Evolutionary conservation across 2,888 invertebrate genomes (phyloP).

Genomic region (Pegoplata infirma): DNA sequence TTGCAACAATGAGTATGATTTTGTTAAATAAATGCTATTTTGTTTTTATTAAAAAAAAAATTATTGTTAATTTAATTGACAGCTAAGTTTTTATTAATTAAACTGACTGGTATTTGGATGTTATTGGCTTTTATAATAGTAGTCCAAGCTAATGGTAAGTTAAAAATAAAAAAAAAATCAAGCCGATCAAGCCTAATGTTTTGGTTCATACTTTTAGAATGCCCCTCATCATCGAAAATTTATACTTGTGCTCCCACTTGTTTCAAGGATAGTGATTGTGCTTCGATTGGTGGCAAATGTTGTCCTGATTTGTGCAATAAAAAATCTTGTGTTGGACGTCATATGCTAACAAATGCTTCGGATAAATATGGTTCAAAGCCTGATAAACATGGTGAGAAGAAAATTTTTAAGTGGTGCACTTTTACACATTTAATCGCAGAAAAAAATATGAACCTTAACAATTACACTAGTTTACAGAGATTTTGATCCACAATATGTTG

Average conservation of each 20-base stretch:
- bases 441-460: too few species aligned
- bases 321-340: slow-evolving; percentile 81
- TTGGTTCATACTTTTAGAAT: too few species aligned
- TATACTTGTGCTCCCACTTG: slow-evolving; percentile 83
- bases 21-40: slow-evolving; percentile 16
- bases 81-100: slow-evolving; percentile 34
- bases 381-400: slow-evolving; percentile 53
- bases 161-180: too few species aligned
- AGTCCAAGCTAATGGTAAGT: slow-evolving; percentile 39
- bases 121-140: neutral
- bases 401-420: too few species aligned
- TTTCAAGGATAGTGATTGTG: slow-evolving; percentile 81
- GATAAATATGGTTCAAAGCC: slow-evolving; percentile 45
- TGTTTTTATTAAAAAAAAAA: slow-evolving; percentile 1
- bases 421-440: too few species aligned
- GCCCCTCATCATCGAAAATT: slow-evolving; percentile 82
- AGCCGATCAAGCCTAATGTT: too few species aligned
- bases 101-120: neutral
- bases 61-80: slow-evolving; percentile 58
- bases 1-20: slow-evolving; percentile 47
- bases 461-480: too few species aligned
- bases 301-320: slow-evolving; percentile 83
- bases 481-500: too few species aligned
- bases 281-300: slow-evolving; percentile 81
- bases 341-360: slow-evolving; percentile 56